Base-by-base conservation (phyloP, 2,113 vertebrate genomes). In the Sitta europaea region DNA sequence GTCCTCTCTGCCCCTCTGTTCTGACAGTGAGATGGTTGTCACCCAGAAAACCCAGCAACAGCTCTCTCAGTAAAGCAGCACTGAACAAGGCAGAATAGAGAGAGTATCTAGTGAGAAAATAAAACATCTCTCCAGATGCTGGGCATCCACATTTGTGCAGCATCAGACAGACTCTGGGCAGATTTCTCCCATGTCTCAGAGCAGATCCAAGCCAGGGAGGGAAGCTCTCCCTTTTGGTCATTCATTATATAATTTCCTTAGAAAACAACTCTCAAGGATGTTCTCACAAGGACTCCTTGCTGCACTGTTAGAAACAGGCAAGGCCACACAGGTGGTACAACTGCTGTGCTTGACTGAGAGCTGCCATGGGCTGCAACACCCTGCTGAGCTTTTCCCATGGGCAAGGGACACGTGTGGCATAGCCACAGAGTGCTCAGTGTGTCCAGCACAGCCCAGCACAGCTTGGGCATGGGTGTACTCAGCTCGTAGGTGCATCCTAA, bases 391-490 rank as follows among this genome's bases (percentile, higher is more conserved):
- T 74, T 58, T 40, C 48, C 54, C 59, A 28, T 9, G 24, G 48
- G 21, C 11, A 5, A 0, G 22, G 74, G 19, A 27, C 1, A 8
- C 31, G 58, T 51, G 40, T 11, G 0, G 31, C 40, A 22, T 36
- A 68, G 74, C 59, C 20, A n/a, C n/a, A n/a, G n/a, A n/a, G 71
- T 33, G 35, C 33, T 15, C 9, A 14, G n/a, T 5, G 3, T 0
- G 0, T 14, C 24, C 47, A 29, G 68, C 35, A 14, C 25, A 22
- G 50, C 17, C 23, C 55, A 33, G 43, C 31, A 6, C 6, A 21
- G 53, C 7, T 1, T 3, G 3, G 45, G 6, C n/a, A 29, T 4
- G 48, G 36, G 7, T 13, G 27, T 21, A 2, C 53, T 75, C n/a
- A 11, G 27, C 13, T 38, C 4, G 1, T 2, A 9, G 43, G n/a